Evolutionary conservation across 2,797 vertebrate genomes (phyloP).

Genomic region (Prunella strophiata): DNA sequence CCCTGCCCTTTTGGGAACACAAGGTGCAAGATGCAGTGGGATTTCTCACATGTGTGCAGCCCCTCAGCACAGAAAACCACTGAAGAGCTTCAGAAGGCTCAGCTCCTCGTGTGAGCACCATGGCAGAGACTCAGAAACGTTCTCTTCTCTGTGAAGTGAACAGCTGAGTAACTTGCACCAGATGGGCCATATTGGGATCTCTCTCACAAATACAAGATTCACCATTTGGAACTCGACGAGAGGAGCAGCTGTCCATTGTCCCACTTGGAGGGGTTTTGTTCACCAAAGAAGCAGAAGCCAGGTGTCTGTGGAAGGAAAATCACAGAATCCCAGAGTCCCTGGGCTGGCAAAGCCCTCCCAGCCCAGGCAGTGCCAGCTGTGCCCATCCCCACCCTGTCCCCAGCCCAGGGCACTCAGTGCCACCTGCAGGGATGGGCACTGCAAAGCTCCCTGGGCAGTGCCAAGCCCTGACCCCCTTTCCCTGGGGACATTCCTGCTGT

Average conservation of each 20-base stretch:
- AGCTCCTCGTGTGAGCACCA: background rate
- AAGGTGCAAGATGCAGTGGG: accelerated
- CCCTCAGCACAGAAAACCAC: background rate
- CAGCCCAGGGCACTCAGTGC: background rate
- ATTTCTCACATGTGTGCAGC: background rate
- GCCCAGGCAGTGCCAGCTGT: accelerated
- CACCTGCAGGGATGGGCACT: background rate
- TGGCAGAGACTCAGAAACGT: background rate
- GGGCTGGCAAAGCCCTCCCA: background rate
- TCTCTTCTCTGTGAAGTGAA: slow-evolving; percentile 50
- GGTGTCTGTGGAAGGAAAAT: background rate
- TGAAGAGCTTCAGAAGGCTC: background rate
- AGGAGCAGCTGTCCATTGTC: slow-evolving; percentile 22
- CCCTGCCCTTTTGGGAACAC: accelerated
- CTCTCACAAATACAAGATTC: background rate
- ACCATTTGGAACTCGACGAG: background rate
- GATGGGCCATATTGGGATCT: slow-evolving; percentile 32
- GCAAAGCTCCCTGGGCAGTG: background rate
- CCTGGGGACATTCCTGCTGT: background rate
- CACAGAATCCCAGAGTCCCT: background rate
- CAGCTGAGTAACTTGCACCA: slow-evolving; percentile 31
- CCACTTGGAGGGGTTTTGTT: background rate
- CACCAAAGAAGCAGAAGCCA: background rate
- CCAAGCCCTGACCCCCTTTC: background rate
- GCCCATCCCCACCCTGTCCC: background rate